These are phyloP conservation scores for Metellina segmentata DNA, from an alignment of 2,888 invertebrate genomes.

Conservation along the genomic window DNA sequence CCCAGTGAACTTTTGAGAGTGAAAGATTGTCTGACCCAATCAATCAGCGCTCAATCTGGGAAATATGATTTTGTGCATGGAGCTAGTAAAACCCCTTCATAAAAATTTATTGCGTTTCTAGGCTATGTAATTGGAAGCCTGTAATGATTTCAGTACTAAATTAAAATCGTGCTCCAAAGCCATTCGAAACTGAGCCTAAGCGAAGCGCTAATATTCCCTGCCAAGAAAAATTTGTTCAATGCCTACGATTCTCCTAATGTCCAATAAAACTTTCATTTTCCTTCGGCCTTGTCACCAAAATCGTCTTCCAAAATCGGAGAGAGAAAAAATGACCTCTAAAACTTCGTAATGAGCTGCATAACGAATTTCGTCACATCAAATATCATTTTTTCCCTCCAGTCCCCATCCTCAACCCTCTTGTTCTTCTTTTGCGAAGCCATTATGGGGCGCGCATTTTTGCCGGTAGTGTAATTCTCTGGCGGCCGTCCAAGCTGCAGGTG, in stretches of 20 bases:
- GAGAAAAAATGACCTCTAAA: conserved; percentile 54
- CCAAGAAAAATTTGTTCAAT: too few species aligned
- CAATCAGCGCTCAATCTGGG: too few species aligned
- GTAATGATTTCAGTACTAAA: too few species aligned
- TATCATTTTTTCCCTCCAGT: conserved; percentile 3
- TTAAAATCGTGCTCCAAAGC: too few species aligned
- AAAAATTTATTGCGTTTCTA: too few species aligned
- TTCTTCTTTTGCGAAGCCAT: conserved; percentile 13
- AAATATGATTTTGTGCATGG: too few species aligned
- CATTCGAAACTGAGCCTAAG: too few species aligned
- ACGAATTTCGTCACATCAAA: conserved; percentile 18
- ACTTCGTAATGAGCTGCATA: conserved; percentile 27
- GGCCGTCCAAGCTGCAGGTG: conserved; percentile 55
- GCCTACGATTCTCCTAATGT: background rate
- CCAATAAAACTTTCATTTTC: conserved; percentile 7
- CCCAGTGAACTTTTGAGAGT: too few species aligned
- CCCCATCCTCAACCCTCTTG: background rate
- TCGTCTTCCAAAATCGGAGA: background rate
- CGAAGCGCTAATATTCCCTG: too few species aligned
- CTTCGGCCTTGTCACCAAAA: conserved; percentile 29
- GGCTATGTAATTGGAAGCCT: too few species aligned
- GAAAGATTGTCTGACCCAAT: too few species aligned
- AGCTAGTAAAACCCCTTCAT: too few species aligned
- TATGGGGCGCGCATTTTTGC: conserved; percentile 42
- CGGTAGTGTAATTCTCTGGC: conserved; percentile 30